These are phyloP conservation scores for Triplophysa siluroides DNA, from an alignment of 2,113 vertebrate genomes.

Conservation along the genomic window DNA sequence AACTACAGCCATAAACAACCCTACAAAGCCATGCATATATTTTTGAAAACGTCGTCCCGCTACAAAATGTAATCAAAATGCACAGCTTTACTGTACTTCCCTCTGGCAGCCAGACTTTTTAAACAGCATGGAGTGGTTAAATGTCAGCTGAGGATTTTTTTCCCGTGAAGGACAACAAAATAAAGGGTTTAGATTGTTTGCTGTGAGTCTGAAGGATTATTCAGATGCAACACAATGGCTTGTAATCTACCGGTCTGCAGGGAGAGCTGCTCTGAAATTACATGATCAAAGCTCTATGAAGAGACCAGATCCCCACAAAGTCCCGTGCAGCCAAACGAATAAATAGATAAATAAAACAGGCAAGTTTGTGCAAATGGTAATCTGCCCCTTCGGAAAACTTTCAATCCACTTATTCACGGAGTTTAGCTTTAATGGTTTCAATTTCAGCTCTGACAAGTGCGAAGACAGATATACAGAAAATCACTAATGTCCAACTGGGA, in stretches of 20 bases:
- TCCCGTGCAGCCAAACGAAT: slow-evolving; percentile 57
- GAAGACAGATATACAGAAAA: slow-evolving; percentile 57
- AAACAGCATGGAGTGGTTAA: slow-evolving; percentile 68
- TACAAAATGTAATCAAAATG: slow-evolving; percentile 9
- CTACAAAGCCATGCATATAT: background rate
- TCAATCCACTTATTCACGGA: slow-evolving; percentile 73
- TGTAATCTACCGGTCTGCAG: slow-evolving; percentile 76
- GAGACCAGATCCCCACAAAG: slow-evolving; percentile 64
- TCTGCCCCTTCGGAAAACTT: slow-evolving; percentile 62
- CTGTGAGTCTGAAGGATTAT: slow-evolving; percentile 73
- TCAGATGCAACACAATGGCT: slow-evolving; percentile 70
- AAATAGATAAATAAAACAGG: slow-evolving; percentile 39
- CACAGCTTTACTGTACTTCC: slow-evolving; percentile 45
- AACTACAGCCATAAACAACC: no score
- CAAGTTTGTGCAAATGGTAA: slow-evolving; percentile 60
- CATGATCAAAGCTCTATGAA: slow-evolving; percentile 63
- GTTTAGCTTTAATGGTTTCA: slow-evolving; percentile 70
- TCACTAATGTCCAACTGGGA: slow-evolving; percentile 26
- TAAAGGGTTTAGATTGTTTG: slow-evolving; percentile 67
- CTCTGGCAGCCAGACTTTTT: slow-evolving; percentile 59
- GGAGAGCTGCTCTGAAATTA: slow-evolving; percentile 68
- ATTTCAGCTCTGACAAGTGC: slow-evolving; percentile 67
- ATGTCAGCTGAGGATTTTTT: slow-evolving; percentile 71
- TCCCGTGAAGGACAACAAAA: slow-evolving; percentile 74
- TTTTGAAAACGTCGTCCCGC: background rate